phyloP scores from a whole-genome alignment of 2,797 vertebrate genomes.

The Intellagama lesueurii region DNA sequence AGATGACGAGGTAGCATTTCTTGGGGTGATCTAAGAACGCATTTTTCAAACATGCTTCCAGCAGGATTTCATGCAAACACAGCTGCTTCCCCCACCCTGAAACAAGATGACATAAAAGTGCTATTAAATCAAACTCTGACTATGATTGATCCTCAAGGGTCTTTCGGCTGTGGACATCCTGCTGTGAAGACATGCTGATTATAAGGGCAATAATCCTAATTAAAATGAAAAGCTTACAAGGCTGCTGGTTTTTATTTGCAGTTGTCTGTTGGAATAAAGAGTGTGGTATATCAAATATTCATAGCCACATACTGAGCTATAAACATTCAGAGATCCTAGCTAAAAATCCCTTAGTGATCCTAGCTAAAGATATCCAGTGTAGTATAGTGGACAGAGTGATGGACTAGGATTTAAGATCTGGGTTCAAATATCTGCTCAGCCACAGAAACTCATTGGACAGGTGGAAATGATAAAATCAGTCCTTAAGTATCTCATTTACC shows the following conservation, averaged over 20 bases:
- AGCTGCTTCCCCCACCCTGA: background rate
- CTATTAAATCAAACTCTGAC: constrained; percentile 1
- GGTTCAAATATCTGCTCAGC: no score
- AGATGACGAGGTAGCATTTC: background rate
- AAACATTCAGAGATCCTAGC: background rate
- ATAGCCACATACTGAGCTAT: background rate
- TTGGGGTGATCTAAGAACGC: background rate
- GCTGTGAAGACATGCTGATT: background rate
- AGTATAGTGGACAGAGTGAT: no score
- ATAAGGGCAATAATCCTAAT: constrained; percentile 21
- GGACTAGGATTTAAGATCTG: no score
- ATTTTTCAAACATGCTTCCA: background rate
- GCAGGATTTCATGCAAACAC: constrained; percentile 15
- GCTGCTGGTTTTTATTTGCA: background rate
- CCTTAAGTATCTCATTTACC: no score
- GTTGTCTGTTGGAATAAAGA: background rate
- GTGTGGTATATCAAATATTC: background rate
- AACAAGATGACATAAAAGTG: background rate
- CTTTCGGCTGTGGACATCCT: background rate
- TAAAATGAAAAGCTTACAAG: background rate
- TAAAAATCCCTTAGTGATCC: background rate
- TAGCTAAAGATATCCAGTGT: background rate
- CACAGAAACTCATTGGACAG: no score
- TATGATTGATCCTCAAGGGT: constrained; percentile 11
- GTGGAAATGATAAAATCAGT: no score